These are phyloP conservation scores for Enhydra lutris DNA, from an alignment of 2,113 vertebrate genomes.

Conservation along the genomic window DNA sequence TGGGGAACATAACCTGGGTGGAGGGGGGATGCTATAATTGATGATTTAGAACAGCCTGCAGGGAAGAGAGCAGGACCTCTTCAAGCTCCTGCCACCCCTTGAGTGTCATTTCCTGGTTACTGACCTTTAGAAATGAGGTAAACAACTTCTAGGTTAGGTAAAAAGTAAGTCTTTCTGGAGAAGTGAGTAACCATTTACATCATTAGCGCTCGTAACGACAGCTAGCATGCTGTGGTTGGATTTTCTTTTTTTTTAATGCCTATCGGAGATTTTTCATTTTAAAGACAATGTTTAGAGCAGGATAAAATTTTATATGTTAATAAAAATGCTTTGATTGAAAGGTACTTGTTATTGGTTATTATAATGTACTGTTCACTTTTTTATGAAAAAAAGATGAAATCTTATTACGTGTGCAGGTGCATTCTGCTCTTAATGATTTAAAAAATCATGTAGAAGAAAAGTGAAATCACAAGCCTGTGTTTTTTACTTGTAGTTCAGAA, in stretches of 20 bases:
- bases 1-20: not conserved
- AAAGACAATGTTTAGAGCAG: not conserved
- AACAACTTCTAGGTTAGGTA: not conserved
- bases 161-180: not conserved
- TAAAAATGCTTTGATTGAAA: not conserved
- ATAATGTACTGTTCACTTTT: not conserved
- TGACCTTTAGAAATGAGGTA: not conserved
- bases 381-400: conserved; percentile 1
- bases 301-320: not conserved
- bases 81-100: not conserved
- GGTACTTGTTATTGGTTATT: not conserved
- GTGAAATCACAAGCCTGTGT: conserved; percentile 59
- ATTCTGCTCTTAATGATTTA: not conserved
- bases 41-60: rapidly evolving
- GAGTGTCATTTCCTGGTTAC: not conserved
- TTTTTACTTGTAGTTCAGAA: conserved; percentile 88
- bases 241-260: not conserved
- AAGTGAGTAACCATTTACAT: not conserved
- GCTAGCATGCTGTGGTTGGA: not conserved
- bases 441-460: not conserved
- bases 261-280: conserved; percentile 24
- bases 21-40: not conserved
- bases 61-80: not conserved
- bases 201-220: not conserved
- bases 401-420: not conserved